Conservation (phyloP, 1,140 invertebrate species). For the Gonatopus flavifemur region DNA sequence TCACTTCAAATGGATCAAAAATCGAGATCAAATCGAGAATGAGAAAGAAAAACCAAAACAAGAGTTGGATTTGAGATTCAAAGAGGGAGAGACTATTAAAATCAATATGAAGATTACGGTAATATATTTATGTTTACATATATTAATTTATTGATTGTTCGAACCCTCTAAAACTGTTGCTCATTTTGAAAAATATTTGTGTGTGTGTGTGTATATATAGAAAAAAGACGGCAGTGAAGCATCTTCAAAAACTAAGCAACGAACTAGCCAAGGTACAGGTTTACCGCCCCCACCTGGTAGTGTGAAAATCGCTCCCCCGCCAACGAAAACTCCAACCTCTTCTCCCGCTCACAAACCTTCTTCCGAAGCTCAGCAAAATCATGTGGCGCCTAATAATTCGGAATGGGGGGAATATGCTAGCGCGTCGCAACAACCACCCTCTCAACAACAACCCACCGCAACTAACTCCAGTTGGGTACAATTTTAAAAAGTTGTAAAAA, state of each 20-base stretch:
- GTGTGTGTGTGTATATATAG: conserved; percentile 59
- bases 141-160: not conserved
- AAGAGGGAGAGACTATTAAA: conserved; percentile 98
- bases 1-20: conserved; percentile 96
- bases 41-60: conserved; percentile 76
- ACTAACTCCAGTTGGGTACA: conserved; percentile 73
- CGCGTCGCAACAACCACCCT: conserved; percentile 48
- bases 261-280: conserved; percentile 63
- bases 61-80: conserved; percentile 93
- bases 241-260: conserved; percentile 64
- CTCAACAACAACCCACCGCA: conserved; percentile 50
- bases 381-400: conserved; percentile 55
- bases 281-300: conserved; percentile 85
- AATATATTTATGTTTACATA: conserved; percentile 42
- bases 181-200: conserved; percentile 8
- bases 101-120: conserved; percentile 98
- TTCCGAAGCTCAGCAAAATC: conserved; percentile 58
- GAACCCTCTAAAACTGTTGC: not conserved
- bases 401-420: conserved; percentile 81
- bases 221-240: conserved; percentile 85
- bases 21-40: conserved; percentile 85
- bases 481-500: conserved; percentile 62
- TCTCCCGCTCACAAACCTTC: conserved; percentile 70
- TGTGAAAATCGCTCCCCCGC: conserved; percentile 67
- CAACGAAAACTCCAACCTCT: conserved; percentile 67